phyloP scores from a whole-genome alignment of 2,888 invertebrate species.

The Biston stratarius region DNA sequence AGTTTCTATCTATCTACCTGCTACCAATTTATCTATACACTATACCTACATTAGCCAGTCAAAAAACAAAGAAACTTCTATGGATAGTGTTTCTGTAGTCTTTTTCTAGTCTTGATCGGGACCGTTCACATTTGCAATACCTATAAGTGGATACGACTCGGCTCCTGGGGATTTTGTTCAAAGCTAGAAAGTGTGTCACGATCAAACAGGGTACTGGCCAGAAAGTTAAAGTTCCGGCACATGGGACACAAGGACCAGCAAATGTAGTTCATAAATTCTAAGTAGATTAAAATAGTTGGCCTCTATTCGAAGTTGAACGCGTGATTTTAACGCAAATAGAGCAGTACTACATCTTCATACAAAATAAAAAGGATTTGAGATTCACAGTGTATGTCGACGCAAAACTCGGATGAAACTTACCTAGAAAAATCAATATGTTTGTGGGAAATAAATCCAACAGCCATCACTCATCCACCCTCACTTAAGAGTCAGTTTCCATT shows the following conservation, averaged over 20 bases:
- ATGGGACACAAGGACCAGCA: conserved; percentile 9
- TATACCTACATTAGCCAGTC: no score
- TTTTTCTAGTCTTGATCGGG: not conserved
- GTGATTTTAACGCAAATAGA: not conserved
- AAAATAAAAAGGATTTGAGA: not conserved
- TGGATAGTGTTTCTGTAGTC: no score
- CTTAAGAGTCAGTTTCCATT: no score
- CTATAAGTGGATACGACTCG: not conserved
- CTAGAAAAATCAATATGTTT: no score
- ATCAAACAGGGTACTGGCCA: conserved; percentile 1
- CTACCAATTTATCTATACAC: no score
- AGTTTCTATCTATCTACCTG: no score
- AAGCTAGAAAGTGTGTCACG: not conserved
- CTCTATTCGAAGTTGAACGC: conserved; percentile 8
- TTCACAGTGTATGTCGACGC: no score
- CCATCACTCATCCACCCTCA: no score
- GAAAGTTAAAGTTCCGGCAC: conserved; percentile 17
- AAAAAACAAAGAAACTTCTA: no score
- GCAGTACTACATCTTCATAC: conserved; percentile 10
- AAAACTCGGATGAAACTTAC: no score
- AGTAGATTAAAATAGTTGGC: conserved; percentile 30
- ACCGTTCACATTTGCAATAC: conserved; percentile 3
- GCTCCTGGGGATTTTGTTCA: not conserved
- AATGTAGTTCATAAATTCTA: conserved; percentile 22
- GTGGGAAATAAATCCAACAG: no score